Conservation (phyloP, 2,113 vertebrate species). For the Cryptomyrus ogoouensis region DNA sequence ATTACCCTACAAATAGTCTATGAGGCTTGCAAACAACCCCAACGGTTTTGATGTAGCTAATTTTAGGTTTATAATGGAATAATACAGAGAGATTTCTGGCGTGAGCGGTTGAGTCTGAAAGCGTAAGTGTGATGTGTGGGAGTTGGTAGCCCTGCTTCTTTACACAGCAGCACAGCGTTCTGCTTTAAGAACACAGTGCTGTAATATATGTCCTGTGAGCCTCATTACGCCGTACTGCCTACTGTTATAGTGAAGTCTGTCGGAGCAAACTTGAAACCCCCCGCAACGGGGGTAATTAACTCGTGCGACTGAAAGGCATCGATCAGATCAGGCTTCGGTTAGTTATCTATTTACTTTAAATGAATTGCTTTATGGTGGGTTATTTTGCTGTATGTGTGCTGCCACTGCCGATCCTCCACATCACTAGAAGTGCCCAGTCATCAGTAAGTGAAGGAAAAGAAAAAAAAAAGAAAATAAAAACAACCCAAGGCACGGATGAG, state of each 20-base stretch:
- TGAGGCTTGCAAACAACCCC: background rate
- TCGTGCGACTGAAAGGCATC: background rate
- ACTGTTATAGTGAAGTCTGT: background rate
- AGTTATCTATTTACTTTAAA: background rate
- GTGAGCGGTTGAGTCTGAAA: background rate
- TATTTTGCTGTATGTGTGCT: background rate
- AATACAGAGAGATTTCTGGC: background rate
- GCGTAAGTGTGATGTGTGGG: background rate
- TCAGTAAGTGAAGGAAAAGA: background rate
- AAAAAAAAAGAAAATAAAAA: background rate
- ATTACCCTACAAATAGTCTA: background rate
- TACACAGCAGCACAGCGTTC: constrained; percentile 10
- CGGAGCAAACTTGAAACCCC: background rate
- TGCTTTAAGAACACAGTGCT: background rate
- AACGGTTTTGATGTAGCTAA: background rate
- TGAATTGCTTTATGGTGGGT: background rate
- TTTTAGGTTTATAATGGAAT: background rate
- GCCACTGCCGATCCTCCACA: background rate
- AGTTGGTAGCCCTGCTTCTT: background rate
- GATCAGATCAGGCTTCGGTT: background rate
- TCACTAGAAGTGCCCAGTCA: background rate
- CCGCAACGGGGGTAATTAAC: background rate
- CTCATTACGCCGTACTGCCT: constrained; percentile 2
- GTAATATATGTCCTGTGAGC: background rate
- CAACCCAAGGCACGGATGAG: background rate